A percentile compares a stretch with the other conserved stretches of the same genome.
Conservation (phyloP, 2,888 invertebrate species). For the Eupelmus urozonus region DNA sequence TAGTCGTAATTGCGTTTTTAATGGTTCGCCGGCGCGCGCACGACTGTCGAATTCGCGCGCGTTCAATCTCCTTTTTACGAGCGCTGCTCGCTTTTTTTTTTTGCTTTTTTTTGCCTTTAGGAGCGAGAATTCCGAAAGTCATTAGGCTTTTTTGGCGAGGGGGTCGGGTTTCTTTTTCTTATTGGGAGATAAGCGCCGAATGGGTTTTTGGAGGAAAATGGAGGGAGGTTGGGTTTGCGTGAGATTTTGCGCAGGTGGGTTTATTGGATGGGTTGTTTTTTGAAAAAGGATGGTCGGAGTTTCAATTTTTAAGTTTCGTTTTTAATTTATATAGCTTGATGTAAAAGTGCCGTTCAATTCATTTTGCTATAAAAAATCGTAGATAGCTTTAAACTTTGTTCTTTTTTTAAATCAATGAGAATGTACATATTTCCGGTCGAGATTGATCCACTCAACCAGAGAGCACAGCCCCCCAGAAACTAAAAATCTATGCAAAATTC, state of each 20-base stretch:
- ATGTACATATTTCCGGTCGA: no score
- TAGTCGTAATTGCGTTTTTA: constrained; percentile 73
- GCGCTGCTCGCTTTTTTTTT: constrained; percentile 35
- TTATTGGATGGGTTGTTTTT: background rate
- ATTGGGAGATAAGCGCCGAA: constrained; percentile 2
- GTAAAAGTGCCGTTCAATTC: no score
- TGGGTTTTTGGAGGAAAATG: constrained; percentile 8
- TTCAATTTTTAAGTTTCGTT: no score
- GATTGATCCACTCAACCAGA: no score
- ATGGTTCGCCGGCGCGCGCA: constrained; percentile 63
- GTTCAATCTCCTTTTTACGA: constrained; percentile 69
- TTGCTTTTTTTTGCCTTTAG: constrained; percentile 30
- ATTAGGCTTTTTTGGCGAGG: constrained; percentile 27
- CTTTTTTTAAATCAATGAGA: no score
- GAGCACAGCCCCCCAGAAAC: no score
- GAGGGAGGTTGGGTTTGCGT: background rate
- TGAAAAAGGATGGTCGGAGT: no score
- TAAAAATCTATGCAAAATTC: background rate
- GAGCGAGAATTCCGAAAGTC: constrained; percentile 29
- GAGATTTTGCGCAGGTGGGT: background rate
- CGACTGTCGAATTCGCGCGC: constrained; percentile 68
- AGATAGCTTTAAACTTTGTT: no score
- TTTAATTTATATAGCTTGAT: no score
- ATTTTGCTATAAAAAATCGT: no score
- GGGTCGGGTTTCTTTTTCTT: background rate